Evolutionary conservation across 2,797 vertebrate species (phyloP), one percentile per base, ranked within the genome.

Genomic region (Cuniculus paca): DNA sequence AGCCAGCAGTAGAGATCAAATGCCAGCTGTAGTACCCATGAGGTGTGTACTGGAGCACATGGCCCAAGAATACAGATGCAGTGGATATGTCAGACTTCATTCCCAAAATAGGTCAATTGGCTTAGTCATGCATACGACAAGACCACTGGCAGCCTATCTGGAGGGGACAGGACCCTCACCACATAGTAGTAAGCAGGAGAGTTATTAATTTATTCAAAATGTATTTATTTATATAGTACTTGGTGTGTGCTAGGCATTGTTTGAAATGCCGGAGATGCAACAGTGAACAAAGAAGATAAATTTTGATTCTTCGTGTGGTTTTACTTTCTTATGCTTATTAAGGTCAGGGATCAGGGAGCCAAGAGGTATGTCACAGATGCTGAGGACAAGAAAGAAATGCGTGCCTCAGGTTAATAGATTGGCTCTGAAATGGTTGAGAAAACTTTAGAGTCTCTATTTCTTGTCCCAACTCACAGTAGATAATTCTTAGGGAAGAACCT

Each of bases 391-490:
- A 45, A 77, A 72, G 48, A 61, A 78, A 72, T 63, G 2, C 16
- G 20, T 39, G 36, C 24, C 28, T 81, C 54, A 31, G 22, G 31
- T 63, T 79, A 36, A 36, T 13, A 58, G 74, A 80, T 1, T 68
- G 13, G 13, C 34, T 90, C 54, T 36, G 54, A 87, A 83, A 78
- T 26, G 19, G n/a, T 54, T 52, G 54, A 39, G 61, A 79, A 72
- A 75, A 2, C 9, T 48, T 61, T 45, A 45, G 34, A 22, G 10
- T 45, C n/a, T 82, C 6, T 5, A 24, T 86, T 86, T 45, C 70
- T 83, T 95, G 26, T 94, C 12, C 48, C 87, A 83, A 65, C 63
- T 79, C 22, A 34, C 79, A 92, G 65, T 11, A 52, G 28, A 60
- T 58, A 78, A 74, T 87, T 88, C 5, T 42, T 50, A 2, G 20